Evolutionary conservation across 1,140 invertebrate species (phyloP).

Genomic region (Oryctes rhinoceros): DNA sequence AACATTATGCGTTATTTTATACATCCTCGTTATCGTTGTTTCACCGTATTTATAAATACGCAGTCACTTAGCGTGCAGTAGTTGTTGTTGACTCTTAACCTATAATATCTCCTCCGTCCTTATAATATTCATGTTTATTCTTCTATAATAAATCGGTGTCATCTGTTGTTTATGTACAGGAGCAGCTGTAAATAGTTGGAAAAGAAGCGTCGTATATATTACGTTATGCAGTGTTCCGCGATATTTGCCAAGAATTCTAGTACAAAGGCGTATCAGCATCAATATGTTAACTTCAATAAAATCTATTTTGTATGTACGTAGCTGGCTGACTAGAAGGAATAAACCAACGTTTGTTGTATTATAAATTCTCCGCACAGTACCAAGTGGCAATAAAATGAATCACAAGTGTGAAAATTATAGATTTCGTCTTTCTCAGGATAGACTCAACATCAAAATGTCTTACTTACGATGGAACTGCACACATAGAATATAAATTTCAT

Average conservation of each 20-base stretch:
- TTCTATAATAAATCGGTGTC: background rate
- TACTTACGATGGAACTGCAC: background rate
- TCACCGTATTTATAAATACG: background rate
- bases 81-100: slow-evolving; percentile 19
- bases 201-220: background rate
- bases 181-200: background rate
- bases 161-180: background rate
- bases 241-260: slow-evolving; percentile 9
- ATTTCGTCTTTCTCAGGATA: slow-evolving; percentile 25
- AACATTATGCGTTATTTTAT: background rate
- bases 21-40: background rate
- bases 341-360: background rate
- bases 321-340: background rate
- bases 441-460: slow-evolving; percentile 7
- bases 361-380: slow-evolving; percentile 1
- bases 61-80: background rate
- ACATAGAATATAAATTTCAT: slow-evolving; percentile 16
- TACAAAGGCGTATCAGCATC: background rate
- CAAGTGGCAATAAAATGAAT: slow-evolving; percentile 22
- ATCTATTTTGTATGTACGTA: background rate
- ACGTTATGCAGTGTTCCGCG: background rate
- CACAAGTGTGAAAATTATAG: slow-evolving; percentile 34
- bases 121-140: background rate
- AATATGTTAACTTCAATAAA: slow-evolving; percentile 20
- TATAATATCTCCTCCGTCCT: background rate